These are phyloP conservation scores for Macquaria ambigua DNA, from an alignment of 2,113 vertebrate species.

Conservation along the genomic window DNA sequence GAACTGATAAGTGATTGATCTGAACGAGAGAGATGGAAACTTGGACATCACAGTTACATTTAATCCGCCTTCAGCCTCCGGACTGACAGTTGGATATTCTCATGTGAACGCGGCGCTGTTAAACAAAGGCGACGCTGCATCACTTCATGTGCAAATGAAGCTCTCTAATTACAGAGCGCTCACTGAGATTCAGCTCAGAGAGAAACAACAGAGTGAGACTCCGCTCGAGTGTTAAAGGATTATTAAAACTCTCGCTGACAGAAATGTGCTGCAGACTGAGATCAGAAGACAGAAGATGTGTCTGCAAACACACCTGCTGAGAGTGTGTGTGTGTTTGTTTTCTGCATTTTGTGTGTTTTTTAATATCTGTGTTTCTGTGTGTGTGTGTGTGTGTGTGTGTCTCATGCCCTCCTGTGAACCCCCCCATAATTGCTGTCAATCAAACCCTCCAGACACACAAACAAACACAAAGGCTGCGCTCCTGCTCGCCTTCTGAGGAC, in stretches of 20 bases:
- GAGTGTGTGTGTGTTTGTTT: conserved; percentile 3
- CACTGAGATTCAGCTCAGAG: conserved; percentile 39
- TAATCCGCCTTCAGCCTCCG: background rate
- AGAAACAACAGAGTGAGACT: conserved; percentile 28
- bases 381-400: conserved; percentile 21
- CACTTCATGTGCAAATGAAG: conserved; percentile 68
- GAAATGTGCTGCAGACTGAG: conserved; percentile 22
- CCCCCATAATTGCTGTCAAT: conserved; percentile 75
- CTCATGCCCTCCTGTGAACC: conserved; percentile 56
- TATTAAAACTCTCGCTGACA: background rate
- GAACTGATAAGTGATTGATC: background rate
- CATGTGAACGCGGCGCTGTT: conserved; percentile 3
- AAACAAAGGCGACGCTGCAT: conserved; percentile 40
- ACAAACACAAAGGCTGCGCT: conserved; percentile 67
- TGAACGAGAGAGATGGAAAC: background rate
- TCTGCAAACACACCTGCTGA: conserved; percentile 24
- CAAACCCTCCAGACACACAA: conserved; percentile 68
- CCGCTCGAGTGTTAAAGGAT: conserved; percentile 3
- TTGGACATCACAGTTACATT: background rate
- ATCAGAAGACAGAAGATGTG: conserved; percentile 8
- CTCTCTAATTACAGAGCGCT: conserved; percentile 61
- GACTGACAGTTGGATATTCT: background rate
- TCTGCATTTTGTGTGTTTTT: too few relatives aligned
- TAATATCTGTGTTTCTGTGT: conserved; percentile 11
- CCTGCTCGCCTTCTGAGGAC: conserved; percentile 36